These are phyloP conservation scores for Ariopsis seemanni DNA, from an alignment of 2,113 vertebrate genomes.

Conservation along the genomic window DNA sequence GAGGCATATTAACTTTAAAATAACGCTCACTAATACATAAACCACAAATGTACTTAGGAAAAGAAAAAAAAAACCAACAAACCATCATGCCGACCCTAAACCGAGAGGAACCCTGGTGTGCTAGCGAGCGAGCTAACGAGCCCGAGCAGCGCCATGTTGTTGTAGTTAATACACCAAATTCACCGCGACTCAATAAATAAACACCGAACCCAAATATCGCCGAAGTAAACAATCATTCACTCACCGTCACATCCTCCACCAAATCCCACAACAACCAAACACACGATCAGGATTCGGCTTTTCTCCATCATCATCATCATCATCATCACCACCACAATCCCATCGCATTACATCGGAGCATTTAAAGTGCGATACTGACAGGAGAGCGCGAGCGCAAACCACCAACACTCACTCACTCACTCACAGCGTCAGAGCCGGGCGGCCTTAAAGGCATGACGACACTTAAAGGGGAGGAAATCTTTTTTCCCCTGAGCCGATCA, in stretches of 20 bases:
- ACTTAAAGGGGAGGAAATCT: slow-evolving; percentile 21
- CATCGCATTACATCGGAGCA: slow-evolving; percentile 36
- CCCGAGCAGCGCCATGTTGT: slow-evolving; percentile 37
- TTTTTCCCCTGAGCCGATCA: not conserved
- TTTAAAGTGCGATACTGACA: slow-evolving; percentile 37
- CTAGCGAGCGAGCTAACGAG: not conserved
- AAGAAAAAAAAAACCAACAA: not conserved
- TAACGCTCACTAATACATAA: not conserved
- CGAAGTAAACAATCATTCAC: not conserved
- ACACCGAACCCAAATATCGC: slow-evolving; percentile 16
- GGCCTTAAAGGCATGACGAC: not conserved
- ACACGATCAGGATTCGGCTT: slow-evolving; percentile 15
- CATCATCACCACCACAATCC: no score
- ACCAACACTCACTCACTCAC: slow-evolving; percentile 5
- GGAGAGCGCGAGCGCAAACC: slow-evolving; percentile 24
- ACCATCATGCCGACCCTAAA: no score
- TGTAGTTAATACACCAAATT: slow-evolving; percentile 35
- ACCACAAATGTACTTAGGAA: not conserved
- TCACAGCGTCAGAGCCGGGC: slow-evolving; percentile 9
- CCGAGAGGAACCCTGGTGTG: not conserved
- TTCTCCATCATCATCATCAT: slow-evolving; percentile 37
- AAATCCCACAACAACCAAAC: not conserved
- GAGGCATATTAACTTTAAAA: not conserved
- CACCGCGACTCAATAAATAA: slow-evolving; percentile 33
- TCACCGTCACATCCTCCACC: slow-evolving; percentile 15